Base-by-base conservation (phyloP, 2,888 invertebrate genomes). In the Lypha dubia region DNA sequence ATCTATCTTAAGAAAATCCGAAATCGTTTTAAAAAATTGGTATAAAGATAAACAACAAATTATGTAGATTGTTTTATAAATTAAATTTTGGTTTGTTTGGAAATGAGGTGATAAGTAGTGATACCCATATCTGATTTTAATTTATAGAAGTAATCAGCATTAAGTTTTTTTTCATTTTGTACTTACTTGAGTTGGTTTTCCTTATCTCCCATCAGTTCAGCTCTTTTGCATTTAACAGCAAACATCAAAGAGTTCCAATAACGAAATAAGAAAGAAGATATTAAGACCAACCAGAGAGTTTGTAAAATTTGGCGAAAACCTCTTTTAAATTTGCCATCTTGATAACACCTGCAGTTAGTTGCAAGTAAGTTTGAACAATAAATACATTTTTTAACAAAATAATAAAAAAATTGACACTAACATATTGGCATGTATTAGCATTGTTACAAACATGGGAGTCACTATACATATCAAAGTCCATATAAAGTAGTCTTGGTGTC, bases 391-490 rank as follows among this genome's bases (percentile, higher is more conserved):
- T 3, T 13, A 41, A 56, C 7, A 2, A 32, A 0, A 3, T 15
- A 5, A 60, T 24, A 9, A 20, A 20, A 9, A 38, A 49, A 7
- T 20, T 1, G 22, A 28, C 38, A 88, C 89, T 88, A 86, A 91
- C 91, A 91, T 90, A 74, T 88, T 88, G 24, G 89, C 87, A 75
- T 89, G 88, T 51, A 91, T 88, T 17, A 90, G 83, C 9, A 88
- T 88, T 35, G 91, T 90, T 5, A 90, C 87, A 58, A 88, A 62
- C 87, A 89, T 89, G 4, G 91, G 90, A 3, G 89, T 76, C 7
- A 89, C 73, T 51, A 91, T 89, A 56, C 90, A 90, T 60, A 86
- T 86, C 11, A 88, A 84, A 15, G 90, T 91, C 90, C 89, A 90
- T 68, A 87, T 81, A 85, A 89, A 90, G 79, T 88, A 89, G 74